These are phyloP conservation scores for Drosophila orosa DNA, from an alignment of 1,140 invertebrate genomes.

Conservation along the genomic window DNA sequence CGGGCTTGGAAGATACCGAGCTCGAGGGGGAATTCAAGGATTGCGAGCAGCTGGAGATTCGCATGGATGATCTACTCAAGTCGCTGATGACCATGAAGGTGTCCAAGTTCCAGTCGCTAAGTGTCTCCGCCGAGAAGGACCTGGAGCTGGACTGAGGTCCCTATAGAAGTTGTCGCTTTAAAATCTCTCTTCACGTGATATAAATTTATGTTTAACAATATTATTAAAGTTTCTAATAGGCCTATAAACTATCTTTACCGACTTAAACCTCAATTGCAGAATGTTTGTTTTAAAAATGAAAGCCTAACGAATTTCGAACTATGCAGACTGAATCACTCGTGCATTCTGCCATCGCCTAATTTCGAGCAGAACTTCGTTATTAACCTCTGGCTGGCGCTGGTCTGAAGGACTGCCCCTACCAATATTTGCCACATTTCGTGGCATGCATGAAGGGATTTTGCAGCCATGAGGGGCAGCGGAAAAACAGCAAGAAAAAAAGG, in stretches of 20 bases:
- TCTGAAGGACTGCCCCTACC: conserved; percentile 1
- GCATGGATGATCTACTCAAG: conserved; percentile 88
- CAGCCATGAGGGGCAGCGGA: conserved; percentile 41
- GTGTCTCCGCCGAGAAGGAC: conserved; percentile 32
- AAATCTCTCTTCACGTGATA: background rate
- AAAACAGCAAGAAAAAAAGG: conserved; percentile 12
- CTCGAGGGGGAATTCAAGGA: conserved; percentile 60
- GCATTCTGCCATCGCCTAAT: background rate
- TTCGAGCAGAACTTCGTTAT: background rate
- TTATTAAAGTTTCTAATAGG: background rate
- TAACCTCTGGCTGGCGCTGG: conserved; percentile 5
- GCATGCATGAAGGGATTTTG: conserved; percentile 60
- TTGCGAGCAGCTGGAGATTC: conserved; percentile 76
- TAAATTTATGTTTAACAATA: conserved; percentile 8
- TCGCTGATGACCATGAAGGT: conserved; percentile 88
- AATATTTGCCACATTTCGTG: conserved; percentile 69
- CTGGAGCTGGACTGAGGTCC: conserved; percentile 49
- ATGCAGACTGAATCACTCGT: background rate
- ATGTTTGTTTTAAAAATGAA: background rate
- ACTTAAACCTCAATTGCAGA: background rate
- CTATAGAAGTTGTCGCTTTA: background rate
- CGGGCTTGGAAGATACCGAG: background rate
- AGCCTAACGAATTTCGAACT: background rate
- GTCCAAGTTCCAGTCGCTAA: conserved; percentile 86
- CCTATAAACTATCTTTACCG: background rate